Evolutionary conservation across 2,113 vertebrate species (phyloP), one percentile per base, ranked within the genome.

Genomic region (Notothenia rossii): DNA sequence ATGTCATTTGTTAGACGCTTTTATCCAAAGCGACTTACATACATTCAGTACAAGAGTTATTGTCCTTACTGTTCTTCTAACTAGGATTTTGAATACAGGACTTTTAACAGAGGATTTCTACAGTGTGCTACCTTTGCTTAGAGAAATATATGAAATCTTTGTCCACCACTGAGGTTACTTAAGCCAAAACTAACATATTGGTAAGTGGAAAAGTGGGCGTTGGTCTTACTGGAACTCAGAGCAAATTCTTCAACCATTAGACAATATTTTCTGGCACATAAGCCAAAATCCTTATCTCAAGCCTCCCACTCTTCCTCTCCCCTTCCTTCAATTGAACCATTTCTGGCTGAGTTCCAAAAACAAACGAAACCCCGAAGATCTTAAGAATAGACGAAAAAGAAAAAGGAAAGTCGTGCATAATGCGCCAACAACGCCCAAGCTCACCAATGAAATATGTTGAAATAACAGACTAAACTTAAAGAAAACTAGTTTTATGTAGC

Each of bases 221-320:
- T 89, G 83, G 68, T 77, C 85, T 76, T 56, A 59, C 51, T 92
- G 90, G 87, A 86, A 65, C 78, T 78, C 25, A 12, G 7, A 83
- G 54, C 61, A 83, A 70, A 92, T 92, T 89, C 84, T 83, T 91
- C 5, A 10, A 22, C 3, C 22, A 48, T 79, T 54, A 48, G 6
- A 64, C 54, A 56, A 79, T 50, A 55, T 61, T 29, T 84, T 73
- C 54, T 75, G 64, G 62, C 73, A 49, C 50, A 67, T 25, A 53
- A 45, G 50, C 13, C 6, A 1, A 65, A 72, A 46, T 55, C 51
- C 68, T 15, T 86, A 80, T 83, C 77, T 63, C 51, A 9, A 1
- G 5, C 14, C 61, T 29, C 49, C 33, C 49, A 20, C 22, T 29
- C 46, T 53, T 7, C n/a, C 45, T 14, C n/a, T 45, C 17, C 29